Conservation (phyloP, 2,888 invertebrate genomes). For the Archips crataeganus region DNA sequence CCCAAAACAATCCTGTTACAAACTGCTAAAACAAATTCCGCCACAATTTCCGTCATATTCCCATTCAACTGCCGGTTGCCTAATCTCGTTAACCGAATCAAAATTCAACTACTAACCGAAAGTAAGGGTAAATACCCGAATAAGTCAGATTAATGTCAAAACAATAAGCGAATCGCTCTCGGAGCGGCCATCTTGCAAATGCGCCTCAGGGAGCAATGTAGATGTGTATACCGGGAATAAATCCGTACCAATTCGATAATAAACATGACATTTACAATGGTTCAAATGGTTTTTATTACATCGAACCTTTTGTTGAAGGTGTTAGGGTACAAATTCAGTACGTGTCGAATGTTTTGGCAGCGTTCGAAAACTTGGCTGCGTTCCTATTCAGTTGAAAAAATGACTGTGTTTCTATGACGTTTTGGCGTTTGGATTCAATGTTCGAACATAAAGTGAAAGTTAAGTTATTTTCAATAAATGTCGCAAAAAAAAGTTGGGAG, state of each 20-base stretch:
- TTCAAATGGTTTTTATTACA: neutral
- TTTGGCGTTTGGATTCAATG: constrained; percentile 4
- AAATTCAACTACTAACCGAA: constrained; percentile 25
- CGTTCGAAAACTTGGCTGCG: neutral
- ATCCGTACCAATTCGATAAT: constrained; percentile 12
- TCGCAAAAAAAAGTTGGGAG: neutral
- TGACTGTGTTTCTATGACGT: neutral
- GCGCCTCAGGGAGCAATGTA: constrained; percentile 10
- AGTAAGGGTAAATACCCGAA: constrained; percentile 9
- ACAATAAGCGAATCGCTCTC: constrained; percentile 15
- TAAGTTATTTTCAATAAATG: neutral
- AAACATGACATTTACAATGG: constrained; percentile 8
- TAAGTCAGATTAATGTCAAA: constrained; percentile 21
- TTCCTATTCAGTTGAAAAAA: neutral
- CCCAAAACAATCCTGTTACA: constrained; percentile 20
- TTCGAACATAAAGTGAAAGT: neutral
- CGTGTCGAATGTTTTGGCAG: constrained; percentile 1
- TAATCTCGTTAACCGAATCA: constrained; percentile 47
- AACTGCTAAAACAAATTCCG: constrained; percentile 12
- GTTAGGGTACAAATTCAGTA: neutral
- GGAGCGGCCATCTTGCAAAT: neutral
- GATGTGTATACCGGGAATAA: constrained; percentile 16
- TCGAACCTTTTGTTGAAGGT: neutral
- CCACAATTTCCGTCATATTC: constrained; percentile 49
- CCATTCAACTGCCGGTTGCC: constrained; percentile 42